A percentile compares a stretch with the other conserved stretches of the same genome.
Evolutionary conservation across 2,797 vertebrate genomes (phyloP).

Genomic region (Nyctalus aviator): DNA sequence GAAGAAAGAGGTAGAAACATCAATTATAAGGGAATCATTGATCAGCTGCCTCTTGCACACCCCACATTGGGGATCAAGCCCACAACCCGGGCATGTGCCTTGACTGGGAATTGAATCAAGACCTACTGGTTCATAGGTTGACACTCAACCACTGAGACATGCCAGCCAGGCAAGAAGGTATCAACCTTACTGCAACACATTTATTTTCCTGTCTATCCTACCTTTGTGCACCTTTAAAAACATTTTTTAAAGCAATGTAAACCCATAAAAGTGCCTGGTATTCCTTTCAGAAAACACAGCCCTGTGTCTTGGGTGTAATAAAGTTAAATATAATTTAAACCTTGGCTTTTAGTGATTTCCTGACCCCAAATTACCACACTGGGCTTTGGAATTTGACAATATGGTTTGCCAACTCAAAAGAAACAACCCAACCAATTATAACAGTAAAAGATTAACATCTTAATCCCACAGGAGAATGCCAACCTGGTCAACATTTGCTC

Average conservation of each 20-base stretch:
- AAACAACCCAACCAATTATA: neutral
- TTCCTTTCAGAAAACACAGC: neutral
- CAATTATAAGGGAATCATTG: no score
- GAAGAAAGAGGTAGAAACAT: no score
- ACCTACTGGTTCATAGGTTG: no score
- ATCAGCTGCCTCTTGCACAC: no score
- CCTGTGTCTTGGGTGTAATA: neutral
- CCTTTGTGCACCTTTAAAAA: neutral
- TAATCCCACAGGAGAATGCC: neutral
- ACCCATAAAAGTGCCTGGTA: neutral
- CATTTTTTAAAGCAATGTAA: neutral
- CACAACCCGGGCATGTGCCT: no score
- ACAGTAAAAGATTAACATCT: neutral
- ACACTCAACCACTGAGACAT: no score
- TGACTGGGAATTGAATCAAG: no score
- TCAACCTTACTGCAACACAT: neutral
- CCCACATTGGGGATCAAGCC: no score
- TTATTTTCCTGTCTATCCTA: neutral
- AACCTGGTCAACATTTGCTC: neutral
- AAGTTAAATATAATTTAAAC: neutral
- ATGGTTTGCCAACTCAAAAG: neutral
- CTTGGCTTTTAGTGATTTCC: neutral
- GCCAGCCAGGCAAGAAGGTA: neutral
- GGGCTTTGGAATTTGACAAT: constrained; percentile 10
- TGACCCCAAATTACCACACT: neutral